Percentiles rank a stretch among this genome's conserved stretches.
Evolutionary conservation across 2,113 vertebrate species (phyloP).

Genomic region (Talpa occidentalis): DNA sequence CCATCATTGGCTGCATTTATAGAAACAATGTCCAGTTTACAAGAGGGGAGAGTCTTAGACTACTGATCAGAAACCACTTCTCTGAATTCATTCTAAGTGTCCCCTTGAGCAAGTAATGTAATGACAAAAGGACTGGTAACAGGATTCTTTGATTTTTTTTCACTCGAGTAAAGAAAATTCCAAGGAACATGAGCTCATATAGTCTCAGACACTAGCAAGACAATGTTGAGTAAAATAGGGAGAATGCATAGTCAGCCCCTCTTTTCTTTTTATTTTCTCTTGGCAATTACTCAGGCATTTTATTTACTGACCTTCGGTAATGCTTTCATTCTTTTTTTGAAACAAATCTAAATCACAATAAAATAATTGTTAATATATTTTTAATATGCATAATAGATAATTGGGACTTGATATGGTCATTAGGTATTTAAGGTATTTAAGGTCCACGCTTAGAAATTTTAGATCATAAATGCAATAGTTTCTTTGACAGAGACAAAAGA

Average conservation of each 20-base stretch:
- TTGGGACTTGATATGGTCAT: neutral
- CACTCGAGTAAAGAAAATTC: neutral
- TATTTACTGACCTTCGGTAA: neutral
- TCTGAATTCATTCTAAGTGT: neutral
- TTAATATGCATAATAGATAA: neutral
- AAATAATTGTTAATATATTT: constrained; percentile 3
- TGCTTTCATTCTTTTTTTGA: neutral
- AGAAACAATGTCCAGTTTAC: neutral
- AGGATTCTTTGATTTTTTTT: neutral
- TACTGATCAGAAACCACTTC: constrained; percentile 2
- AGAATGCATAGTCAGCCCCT: neutral
- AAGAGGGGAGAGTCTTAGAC: neutral
- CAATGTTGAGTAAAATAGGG: neutral
- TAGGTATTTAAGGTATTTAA: neutral
- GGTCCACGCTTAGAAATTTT: neutral
- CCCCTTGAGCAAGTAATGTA: neutral
- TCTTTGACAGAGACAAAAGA: neutral
- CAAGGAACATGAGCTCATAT: neutral
- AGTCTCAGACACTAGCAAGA: neutral
- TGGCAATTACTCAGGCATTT: neutral
- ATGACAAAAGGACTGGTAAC: neutral
- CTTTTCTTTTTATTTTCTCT: too few species aligned
- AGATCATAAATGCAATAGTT: neutral
- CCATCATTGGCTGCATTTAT: neutral
- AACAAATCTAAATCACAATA: neutral